Evolutionary conservation across 2,797 vertebrate genomes (phyloP), one percentile per base, ranked within the genome.

Genomic region (Propithecus perrieri): DNA sequence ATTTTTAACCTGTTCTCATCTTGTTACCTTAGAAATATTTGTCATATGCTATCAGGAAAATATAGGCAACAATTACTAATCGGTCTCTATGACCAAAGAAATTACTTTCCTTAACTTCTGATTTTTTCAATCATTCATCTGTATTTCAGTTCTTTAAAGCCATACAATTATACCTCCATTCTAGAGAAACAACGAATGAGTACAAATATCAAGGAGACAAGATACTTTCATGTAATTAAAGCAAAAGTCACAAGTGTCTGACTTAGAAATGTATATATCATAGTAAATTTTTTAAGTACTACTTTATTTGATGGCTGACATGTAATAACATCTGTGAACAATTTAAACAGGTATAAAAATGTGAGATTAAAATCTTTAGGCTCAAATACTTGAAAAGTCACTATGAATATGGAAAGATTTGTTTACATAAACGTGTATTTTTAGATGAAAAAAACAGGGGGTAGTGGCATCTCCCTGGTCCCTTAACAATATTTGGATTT

Each of bases 341-440:
- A 67, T 97, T 98, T 97, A 93, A 98, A 97, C 79, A 83, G 67
- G 89, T 79, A 85, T 94, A 96, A 97, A 97, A 97, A 97, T 67
- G 89, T 57, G 90, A 91, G 95, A 95, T 97, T 11, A 38, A 98
- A 95, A 71, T 93, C 80, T 98, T 94, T 91, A 97, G 67, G 95
- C 7, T 0, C 17, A 97, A 92, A 97, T 50, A 85, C 63, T 95
- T 92, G 41, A 98, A 94, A 97, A 97, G 63, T 38, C 97, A 91
- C 87, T 92, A 50, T 94, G 67, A 85, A 78, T 57, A 96, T 0
- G 4, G 94, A 91, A 98, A 97, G 15, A 67, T 97, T 96, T 95
- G 79, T 89, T 92, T 94, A 96, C 91, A 96, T 69, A 98, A 98
- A 98, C 79, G 85, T 90, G 61, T 92, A 75, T 46, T 74, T 85